A percentile compares a stretch with the other conserved stretches of the same genome.
These are phyloP conservation scores for Meteorus colon DNA, from an alignment of 2,888 invertebrate species.

Conservation along the genomic window DNA sequence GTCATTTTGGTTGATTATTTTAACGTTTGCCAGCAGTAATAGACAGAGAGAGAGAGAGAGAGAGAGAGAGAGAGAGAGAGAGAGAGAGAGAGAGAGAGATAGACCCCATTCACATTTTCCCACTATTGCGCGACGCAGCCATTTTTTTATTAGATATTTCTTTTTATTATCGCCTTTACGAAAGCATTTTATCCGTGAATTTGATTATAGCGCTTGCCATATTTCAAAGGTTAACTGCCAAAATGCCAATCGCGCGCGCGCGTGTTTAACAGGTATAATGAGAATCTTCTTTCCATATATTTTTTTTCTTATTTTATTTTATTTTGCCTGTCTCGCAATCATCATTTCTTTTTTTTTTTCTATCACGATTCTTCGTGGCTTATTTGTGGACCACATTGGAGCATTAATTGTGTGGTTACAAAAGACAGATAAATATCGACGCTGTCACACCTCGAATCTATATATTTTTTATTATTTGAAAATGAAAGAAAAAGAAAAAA, in stretches of 20 bases:
- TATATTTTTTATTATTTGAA: not conserved
- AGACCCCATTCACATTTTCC: not conserved
- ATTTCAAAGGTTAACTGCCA: constrained; percentile 60
- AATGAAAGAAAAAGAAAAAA: not conserved
- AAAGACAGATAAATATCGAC: not conserved
- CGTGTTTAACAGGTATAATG: constrained; percentile 39
- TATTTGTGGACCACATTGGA: constrained; percentile 30
- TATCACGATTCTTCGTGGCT: not conserved
- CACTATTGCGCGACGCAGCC: not conserved
- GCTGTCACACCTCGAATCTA: constrained; percentile 2
- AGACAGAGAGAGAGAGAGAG: too few species aligned
- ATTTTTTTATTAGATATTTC: constrained; percentile 12
- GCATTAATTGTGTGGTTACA: constrained; percentile 8
- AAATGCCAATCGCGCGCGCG: constrained; percentile 55
- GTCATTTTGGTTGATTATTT: constrained; percentile 25
- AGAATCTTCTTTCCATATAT: constrained; percentile 15
- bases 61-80: too few species aligned
- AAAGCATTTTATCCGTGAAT: constrained; percentile 46
- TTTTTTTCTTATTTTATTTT: constrained; percentile 16
- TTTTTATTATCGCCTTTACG: not conserved
- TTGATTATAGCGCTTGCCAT: constrained; percentile 56
- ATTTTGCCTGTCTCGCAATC: not conserved
- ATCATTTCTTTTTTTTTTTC: constrained; percentile 3
- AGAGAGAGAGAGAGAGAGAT: too few species aligned
- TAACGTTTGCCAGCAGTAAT: not conserved